These are phyloP conservation scores for Entomyzon cyanotis DNA, from an alignment of 2,113 vertebrate genomes.

Conservation along the genomic window DNA sequence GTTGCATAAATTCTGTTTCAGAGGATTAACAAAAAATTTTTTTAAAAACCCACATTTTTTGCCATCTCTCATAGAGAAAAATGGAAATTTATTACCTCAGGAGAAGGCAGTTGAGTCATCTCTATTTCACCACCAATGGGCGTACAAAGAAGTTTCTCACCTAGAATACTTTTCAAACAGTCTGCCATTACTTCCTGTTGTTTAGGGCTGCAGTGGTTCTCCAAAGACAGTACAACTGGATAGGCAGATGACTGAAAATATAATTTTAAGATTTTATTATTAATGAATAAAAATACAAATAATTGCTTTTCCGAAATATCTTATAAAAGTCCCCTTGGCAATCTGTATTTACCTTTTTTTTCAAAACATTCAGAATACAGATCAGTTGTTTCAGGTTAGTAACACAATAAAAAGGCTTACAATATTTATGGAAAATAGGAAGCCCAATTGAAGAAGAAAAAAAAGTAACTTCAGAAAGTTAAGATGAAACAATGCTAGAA, in stretches of 20 bases:
- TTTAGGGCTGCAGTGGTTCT: constrained; percentile 84
- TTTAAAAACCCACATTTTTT: accelerated
- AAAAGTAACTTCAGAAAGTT: neutral
- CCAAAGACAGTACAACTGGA: constrained; percentile 87
- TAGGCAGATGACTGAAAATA: constrained; percentile 81
- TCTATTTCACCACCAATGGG: constrained; percentile 57
- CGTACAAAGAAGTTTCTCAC: constrained; percentile 74
- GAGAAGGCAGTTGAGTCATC: constrained; percentile 77
- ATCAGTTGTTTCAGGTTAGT: neutral
- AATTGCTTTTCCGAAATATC: neutral
- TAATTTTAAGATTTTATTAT: neutral
- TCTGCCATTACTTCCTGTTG: constrained; percentile 86
- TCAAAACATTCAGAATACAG: neutral
- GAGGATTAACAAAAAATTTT: neutral
- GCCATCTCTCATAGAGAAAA: neutral
- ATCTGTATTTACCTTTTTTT: neutral
- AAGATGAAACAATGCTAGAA: neutral
- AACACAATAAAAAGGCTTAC: neutral
- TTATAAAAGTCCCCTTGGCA: neutral
- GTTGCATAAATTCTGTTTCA: neutral
- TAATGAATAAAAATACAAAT: neutral
- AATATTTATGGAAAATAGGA: neutral
- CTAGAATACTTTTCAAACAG: constrained; percentile 74
- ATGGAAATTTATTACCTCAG: constrained; percentile 77
- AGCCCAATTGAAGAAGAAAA: neutral